A percentile compares a stretch with the other conserved stretches of the same genome.
These are phyloP conservation scores for Koerneria pararmatus DNA, from an alignment of 2,888 invertebrate species.

Conservation along the genomic window DNA sequence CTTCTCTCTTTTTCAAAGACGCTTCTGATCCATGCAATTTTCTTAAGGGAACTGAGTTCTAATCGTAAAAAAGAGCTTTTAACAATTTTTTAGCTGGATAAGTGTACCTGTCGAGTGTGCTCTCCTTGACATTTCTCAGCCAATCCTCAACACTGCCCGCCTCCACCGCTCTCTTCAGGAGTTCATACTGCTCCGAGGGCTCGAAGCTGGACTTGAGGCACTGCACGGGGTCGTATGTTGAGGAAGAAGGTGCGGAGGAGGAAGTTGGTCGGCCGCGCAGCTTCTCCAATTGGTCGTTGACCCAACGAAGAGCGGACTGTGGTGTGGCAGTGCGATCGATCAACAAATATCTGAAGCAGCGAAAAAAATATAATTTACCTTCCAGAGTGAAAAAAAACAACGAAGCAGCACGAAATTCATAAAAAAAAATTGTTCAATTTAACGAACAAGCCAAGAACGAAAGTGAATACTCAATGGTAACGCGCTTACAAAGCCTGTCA, in stretches of 20 bases:
- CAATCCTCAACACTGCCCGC: slow-evolving; percentile 11
- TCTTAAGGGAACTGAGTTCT: too few species aligned
- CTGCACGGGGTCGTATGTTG: not conserved
- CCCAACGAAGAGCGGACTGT: slow-evolving; percentile 31
- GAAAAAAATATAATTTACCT: slow-evolving; percentile 24
- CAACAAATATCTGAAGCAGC: slow-evolving; percentile 23
- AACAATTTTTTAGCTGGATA: too few species aligned
- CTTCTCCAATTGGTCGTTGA: slow-evolving; percentile 33
- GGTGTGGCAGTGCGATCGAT: slow-evolving; percentile 24
- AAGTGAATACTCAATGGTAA: too few species aligned
- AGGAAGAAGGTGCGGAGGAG: not conserved
- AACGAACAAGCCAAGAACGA: too few species aligned
- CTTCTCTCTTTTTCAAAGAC: too few species aligned
- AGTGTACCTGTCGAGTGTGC: slow-evolving; percentile 16
- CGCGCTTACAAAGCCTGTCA: too few species aligned
- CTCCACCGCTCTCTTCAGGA: slow-evolving; percentile 16
- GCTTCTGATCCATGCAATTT: too few species aligned
- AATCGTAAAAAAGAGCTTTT: too few species aligned
- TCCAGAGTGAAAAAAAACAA: not conserved
- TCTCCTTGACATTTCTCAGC: slow-evolving; percentile 11
- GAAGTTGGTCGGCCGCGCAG: slow-evolving; percentile 22
- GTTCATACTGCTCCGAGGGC: slow-evolving; percentile 19
- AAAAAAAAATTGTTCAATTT: too few species aligned
- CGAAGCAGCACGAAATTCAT: not conserved
- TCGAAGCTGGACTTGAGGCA: not conserved